Evolutionary conservation across 2,113 vertebrate species (phyloP).

Genomic region (Anolis sagrei): DNA sequence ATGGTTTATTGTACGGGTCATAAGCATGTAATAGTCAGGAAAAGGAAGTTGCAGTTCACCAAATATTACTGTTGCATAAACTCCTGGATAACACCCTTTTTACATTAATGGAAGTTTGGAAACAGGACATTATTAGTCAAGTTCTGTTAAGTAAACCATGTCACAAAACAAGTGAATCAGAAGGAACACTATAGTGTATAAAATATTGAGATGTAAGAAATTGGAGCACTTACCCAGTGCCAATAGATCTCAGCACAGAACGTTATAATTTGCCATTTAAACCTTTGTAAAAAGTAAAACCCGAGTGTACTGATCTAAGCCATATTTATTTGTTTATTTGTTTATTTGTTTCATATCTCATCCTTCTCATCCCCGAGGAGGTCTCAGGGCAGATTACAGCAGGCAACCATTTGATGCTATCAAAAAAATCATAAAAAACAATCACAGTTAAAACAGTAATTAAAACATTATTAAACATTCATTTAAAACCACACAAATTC

Average conservation of each 20-base stretch:
- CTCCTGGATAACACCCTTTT: background rate
- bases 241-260: conserved; percentile 23
- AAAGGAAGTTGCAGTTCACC: background rate
- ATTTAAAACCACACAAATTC: too few species aligned
- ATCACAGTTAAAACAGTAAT: too few species aligned
- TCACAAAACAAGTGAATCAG: conserved; percentile 46
- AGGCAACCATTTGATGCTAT: too few species aligned
- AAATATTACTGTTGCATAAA: background rate
- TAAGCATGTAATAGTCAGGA: conserved; percentile 36
- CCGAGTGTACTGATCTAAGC: background rate
- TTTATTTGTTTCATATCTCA: too few species aligned
- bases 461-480: too few species aligned
- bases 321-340: too few species aligned
- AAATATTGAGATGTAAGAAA: conserved; percentile 47
- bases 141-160: conserved; percentile 69
- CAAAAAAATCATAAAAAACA: too few species aligned
- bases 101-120: background rate
- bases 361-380: too few species aligned
- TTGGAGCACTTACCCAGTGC: background rate
- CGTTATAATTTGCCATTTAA: background rate
- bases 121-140: conserved; percentile 61
- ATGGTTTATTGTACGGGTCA: conserved; percentile 1
- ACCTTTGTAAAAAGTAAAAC: background rate
- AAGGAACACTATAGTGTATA: conserved; percentile 54
- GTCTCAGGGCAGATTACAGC: too few species aligned